Base-by-base conservation (phyloP, 2,888 invertebrate species). In the Zygaena filipendulae region DNA sequence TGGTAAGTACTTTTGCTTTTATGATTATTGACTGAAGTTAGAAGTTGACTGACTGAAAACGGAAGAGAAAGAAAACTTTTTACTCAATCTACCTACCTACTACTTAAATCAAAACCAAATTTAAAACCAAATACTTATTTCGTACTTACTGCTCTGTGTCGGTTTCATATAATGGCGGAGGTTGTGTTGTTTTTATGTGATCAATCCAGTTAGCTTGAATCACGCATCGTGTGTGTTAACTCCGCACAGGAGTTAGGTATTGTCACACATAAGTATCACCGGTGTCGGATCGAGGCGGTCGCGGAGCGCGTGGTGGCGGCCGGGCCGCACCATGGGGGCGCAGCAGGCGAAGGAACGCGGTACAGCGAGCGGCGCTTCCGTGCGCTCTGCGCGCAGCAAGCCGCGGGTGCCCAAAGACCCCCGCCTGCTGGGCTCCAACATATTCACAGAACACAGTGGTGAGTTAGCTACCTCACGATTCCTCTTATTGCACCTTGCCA, bases 371-470 rank as follows among this genome's bases (percentile, higher is more conserved):
- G 90, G 85, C 54, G 86, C 87, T 58, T 87, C 90, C 48, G 84
- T 87, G 62, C 86, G 90, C 59, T 86, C 88, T 42, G 83, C 87
- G 36, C 86, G 90, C 57, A 87, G 84, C 61, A 90, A 91, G 77
- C 87, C 87, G 48, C 83, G 88, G 59, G 83, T 84, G 52, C 84
- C 86, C 38, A 91, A 92, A 82, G 93, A 93, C 84, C 88, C 88
- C 64, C 86, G 91, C 68, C 86, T 87, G 54, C 87, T 90, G 56
- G 91, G 92, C 57, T 89, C 92, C 53, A 95, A 95, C 81, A 92
- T 95, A 69, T 95, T 95, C 79, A 94, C 94, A 21, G 95, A 95
- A 82, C 95, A 95, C 71, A 94, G 90, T 77, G 95, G 95, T 95
- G 81, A 87, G 90, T 83, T 21, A 16, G 16, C n/a, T 30, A 4